Base-by-base conservation (phyloP, 2,113 vertebrate species). In the Alethe diademata region DNA sequence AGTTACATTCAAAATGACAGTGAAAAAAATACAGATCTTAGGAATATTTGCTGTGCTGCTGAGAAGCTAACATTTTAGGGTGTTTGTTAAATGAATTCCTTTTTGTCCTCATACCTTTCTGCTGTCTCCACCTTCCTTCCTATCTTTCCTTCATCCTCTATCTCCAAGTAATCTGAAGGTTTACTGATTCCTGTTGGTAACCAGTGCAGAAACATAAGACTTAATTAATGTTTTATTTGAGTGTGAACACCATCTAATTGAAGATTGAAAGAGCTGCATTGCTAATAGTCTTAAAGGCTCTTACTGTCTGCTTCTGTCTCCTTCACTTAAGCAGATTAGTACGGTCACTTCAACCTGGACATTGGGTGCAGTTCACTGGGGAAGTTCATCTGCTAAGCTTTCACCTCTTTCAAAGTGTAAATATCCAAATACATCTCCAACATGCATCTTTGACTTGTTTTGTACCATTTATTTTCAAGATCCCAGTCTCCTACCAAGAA, bases 171-270 rank as follows among this genome's bases (percentile, higher is more conserved):
- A 42, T 19, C 23, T 76, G 7, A 61, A 73, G 50, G 33, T 57
- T 20, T 5, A 1, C 19, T 66, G 18, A 83, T 24, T 78, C 67
- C 20, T 75, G 11, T 79, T 62, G 50, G 19, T 43, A 43, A 31
- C 19, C 9, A 2, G 8, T 87, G 36, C 0, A 0, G 51, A 91
- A 84, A 54, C 17, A 26, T 19, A 31, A 17, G 28, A 54, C 25
- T 84, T 89, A 42, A 35, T 66, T 75, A 3, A 45, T 76, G 36
- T 74, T 67, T 50, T 38, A 4, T 64, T 64, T 43, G 78, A 24
- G 19, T 43, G 20, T 58, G 70, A 86, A 20, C 8, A 35, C 16
- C 43, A 47, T 86, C 42, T 57, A 40, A 60, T 4, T 80, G 62
- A 86, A 91, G 42, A 74, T 2, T 50, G 42, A 35, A 92, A 78